Conservation (phyloP, 2,888 invertebrate genomes). For the Cotesia congregata region DNA sequence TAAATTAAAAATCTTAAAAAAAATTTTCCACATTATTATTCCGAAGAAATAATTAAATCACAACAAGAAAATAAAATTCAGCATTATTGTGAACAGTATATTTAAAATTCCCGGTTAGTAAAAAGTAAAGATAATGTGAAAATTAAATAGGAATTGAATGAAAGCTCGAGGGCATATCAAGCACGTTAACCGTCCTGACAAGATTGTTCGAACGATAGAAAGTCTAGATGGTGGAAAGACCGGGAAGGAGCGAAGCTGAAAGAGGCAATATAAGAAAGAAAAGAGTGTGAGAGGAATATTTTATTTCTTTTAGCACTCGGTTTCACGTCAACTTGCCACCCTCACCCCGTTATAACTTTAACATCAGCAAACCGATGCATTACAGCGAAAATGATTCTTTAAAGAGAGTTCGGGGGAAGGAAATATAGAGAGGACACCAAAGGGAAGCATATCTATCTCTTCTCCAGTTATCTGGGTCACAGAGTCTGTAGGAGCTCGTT, state of each 20-base stretch:
- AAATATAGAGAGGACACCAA: constrained; percentile 11
- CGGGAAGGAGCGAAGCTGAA: background rate
- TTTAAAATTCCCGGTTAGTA: background rate
- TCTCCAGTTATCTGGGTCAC: constrained; percentile 25
- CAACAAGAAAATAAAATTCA: background rate
- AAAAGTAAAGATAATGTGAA: background rate
- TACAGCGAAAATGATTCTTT: constrained; percentile 18
- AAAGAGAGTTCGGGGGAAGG: constrained; percentile 23
- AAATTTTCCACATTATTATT: too few relatives aligned
- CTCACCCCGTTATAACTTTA: background rate
- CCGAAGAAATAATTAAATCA: too few relatives aligned
- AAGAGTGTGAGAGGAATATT: background rate
- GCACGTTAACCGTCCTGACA: constrained; percentile 16
- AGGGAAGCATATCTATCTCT: constrained; percentile 11
- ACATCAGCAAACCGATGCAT: constrained; percentile 12
- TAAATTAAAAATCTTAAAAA: too few relatives aligned
- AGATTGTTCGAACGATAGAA: constrained; percentile 13
- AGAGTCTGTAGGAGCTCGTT: constrained; percentile 21
- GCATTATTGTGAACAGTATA: background rate
- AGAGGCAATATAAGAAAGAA: background rate
- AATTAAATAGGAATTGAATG: constrained; percentile 17
- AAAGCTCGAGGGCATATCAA: constrained; percentile 5
- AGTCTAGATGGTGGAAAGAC: background rate
- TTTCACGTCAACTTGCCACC: background rate
- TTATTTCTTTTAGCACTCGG: background rate